These are phyloP conservation scores for Trachelus troglodyta DNA, from an alignment of 2,888 invertebrate genomes.

Conservation along the genomic window DNA sequence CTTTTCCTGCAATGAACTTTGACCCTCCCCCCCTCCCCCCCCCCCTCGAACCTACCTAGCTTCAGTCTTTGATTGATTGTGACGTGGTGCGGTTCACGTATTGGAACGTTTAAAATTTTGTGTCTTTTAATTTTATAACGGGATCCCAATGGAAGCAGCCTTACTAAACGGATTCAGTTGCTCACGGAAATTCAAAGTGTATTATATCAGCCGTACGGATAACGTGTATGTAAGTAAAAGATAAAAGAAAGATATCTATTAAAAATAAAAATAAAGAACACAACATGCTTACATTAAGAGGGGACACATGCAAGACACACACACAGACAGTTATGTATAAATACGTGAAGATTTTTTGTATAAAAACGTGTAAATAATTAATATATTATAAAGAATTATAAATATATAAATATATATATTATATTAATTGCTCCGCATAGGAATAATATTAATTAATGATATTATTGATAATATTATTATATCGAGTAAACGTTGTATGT, in stretches of 20 bases:
- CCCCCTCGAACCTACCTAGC: too few species aligned
- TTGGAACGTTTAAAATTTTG: too few species aligned
- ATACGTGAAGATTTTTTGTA: slow-evolving; percentile 62
- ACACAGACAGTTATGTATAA: slow-evolving; percentile 54
- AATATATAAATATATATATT: slow-evolving; percentile 33
- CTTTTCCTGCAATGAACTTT: not conserved
- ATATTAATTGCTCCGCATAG: slow-evolving; percentile 30
- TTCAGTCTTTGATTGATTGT: too few species aligned
- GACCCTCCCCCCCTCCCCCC: too few species aligned
- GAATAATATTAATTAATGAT: slow-evolving; percentile 32
- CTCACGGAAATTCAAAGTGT: slow-evolving; percentile 50
- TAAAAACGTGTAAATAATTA: slow-evolving; percentile 61
- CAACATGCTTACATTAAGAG: slow-evolving; percentile 12
- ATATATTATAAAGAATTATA: slow-evolving; percentile 50
- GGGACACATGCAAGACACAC: slow-evolving; percentile 7
- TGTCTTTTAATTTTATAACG: too few species aligned
- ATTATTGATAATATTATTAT: slow-evolving; percentile 40
- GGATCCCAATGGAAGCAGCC: not conserved
- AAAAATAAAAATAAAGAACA: slow-evolving; percentile 10
- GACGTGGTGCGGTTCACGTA: too few species aligned
- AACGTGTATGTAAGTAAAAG: slow-evolving; percentile 35
- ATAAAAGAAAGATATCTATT: slow-evolving; percentile 3
- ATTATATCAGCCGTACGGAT: slow-evolving; percentile 43
- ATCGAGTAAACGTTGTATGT: slow-evolving; percentile 30
- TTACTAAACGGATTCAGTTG: slow-evolving; percentile 23